Base-by-base conservation (phyloP, 2,888 invertebrate species). In the Bembecia ichneumoniformis region DNA sequence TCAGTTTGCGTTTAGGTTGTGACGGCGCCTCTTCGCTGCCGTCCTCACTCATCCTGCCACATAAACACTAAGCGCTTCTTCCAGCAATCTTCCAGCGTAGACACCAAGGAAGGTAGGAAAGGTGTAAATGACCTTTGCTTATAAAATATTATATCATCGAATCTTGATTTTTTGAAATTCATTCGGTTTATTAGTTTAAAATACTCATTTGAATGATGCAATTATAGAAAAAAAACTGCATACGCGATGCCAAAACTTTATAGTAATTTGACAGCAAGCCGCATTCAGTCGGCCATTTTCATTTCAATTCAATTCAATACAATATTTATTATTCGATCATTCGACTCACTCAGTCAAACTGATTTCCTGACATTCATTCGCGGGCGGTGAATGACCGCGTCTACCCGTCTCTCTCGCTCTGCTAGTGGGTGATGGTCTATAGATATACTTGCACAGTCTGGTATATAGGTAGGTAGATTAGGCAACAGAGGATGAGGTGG, bases 231-330 rank as follows among this genome's bases (percentile, higher is more conserved):
- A 62, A 36, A n/a, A n/a, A 49, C 60, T 52, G 64, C 67, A 68
- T 74, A 71, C 65, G 74, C 74, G 68, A 63, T 71, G 65, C 55
- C 59, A 62, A 70, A 66, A 63, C 68, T 66, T 74, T 69, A 72
- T 67, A 68, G 60, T 82, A 84, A 84, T 86, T 83, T 87, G 87
- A 87, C 87, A 87, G 86, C 79, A 86, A 86, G 83, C 87, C 82
- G 86, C 82, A 83, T 77, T 74, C 70, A 72, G 66, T 67, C 86
- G 65, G 87, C 87, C 87, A 87, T 87, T 83, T 87, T 87, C 65
- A 68, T 74, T 77, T 66, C 58, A 55, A 53, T 51, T 52, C 49
- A 43, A 17, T 16, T n/a, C n/a, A n/a, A n/a, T n/a, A n/a, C n/a
- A n/a, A n/a, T 35, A 13, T 47, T 34, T 34, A n/a, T 14, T 20